Evolutionary conservation across 2,888 invertebrate species (phyloP).

Genomic region (Spodoptera picta): DNA sequence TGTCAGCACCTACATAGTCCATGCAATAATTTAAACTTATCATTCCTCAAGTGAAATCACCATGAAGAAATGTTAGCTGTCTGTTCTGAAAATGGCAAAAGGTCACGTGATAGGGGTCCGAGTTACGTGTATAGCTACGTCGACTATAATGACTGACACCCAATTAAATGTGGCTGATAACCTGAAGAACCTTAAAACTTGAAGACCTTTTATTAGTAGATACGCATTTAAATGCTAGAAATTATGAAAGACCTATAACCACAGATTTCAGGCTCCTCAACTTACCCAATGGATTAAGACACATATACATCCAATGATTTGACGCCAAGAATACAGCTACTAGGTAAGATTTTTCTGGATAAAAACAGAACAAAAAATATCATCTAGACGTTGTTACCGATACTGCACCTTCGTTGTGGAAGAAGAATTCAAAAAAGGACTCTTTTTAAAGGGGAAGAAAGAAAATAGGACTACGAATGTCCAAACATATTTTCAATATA

Average conservation of each 20-base stretch:
- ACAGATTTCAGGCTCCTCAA: too few relatives aligned
- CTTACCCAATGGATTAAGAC: too few relatives aligned
- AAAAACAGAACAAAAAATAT: too few relatives aligned
- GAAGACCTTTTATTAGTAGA: constrained; percentile 35
- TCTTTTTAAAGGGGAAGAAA: too few relatives aligned
- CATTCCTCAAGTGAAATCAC: constrained; percentile 37
- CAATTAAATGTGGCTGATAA: constrained; percentile 47
- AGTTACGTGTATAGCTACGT: constrained; percentile 23
- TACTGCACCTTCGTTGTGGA: too few relatives aligned
- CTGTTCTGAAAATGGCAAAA: constrained; percentile 46
- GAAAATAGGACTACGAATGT: too few relatives aligned
- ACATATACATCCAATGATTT: too few relatives aligned
- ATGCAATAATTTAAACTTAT: constrained; percentile 42
- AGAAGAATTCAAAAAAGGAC: too few relatives aligned
- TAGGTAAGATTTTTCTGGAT: too few relatives aligned
- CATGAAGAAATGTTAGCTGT: constrained; percentile 43
- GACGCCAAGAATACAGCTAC: too few relatives aligned
- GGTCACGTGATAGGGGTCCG: constrained; percentile 33
- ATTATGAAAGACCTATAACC: neutral
- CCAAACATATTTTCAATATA: too few relatives aligned
- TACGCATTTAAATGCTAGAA: constrained; percentile 28
- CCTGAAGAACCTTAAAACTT: constrained; percentile 39
- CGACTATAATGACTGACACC: constrained; percentile 48
- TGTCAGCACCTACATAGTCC: neutral
- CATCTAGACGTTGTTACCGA: too few relatives aligned